phyloP scores from a whole-genome alignment of 2,888 invertebrate genomes.

The Phaonia tiefii region DNA sequence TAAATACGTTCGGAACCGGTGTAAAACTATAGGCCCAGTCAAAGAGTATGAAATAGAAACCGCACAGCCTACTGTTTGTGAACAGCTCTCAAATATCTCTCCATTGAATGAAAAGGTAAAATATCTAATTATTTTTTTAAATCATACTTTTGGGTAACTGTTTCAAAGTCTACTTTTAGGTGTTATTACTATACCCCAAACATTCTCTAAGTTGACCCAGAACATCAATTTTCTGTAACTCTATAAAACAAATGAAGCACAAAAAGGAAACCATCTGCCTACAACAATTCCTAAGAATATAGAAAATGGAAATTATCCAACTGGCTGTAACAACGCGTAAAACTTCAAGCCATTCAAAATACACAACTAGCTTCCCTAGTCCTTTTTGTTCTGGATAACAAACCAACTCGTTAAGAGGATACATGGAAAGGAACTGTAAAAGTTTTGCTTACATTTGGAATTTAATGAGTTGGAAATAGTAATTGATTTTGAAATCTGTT shows the following conservation, averaged over 20 bases:
- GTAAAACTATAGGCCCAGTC: too few species aligned
- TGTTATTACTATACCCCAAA: too few species aligned
- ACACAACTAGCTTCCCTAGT: background rate
- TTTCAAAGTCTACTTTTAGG: too few species aligned
- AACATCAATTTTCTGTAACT: background rate
- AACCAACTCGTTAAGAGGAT: background rate
- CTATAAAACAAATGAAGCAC: background rate
- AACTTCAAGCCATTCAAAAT: background rate
- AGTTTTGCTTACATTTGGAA: slow-evolving; percentile 16
- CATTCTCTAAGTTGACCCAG: too few species aligned
- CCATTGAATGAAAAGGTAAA: too few species aligned
- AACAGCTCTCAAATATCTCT: too few species aligned
- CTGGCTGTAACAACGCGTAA: background rate
- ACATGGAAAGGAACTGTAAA: slow-evolving; percentile 1
- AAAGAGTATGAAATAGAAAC: too few species aligned
- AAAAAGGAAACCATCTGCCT: slow-evolving; percentile 20
- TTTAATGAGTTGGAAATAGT: slow-evolving; percentile 68
- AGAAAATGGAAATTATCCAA: background rate
- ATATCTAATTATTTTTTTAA: too few species aligned
- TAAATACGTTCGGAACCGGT: too few species aligned
- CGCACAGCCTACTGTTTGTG: too few species aligned
- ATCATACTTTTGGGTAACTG: too few species aligned
- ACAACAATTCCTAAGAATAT: background rate
- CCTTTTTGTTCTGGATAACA: background rate
- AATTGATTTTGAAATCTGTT: slow-evolving; percentile 59